Evolutionary conservation across 2,888 invertebrate genomes (phyloP), one percentile per base, ranked within the genome.

Genomic region (Drosophila buzzatii): DNA sequence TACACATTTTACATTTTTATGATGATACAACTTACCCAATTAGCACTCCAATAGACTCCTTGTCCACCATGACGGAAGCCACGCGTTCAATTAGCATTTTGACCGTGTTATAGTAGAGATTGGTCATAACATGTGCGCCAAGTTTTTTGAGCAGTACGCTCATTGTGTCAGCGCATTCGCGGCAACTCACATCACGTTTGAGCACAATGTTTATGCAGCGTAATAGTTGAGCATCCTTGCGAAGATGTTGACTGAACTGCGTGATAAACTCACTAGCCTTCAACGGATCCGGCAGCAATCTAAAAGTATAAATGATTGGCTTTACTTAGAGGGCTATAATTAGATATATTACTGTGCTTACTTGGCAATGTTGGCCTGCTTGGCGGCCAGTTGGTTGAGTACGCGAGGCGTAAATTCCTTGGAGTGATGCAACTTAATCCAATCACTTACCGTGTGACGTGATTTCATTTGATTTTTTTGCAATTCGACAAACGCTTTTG

Each of bases 21-120:
- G 18, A 31, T 44, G 6, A 12, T 2, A 3, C 2, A n/a, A 58
- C 94, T 76, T 94, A 95, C 62, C 94, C 93, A 14, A 96, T 94
- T 27, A 96, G 93, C 90, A 97, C 95, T 74, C 96, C 95, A 82
- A 99, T 95, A 0, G 98, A 97, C 75, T 97, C 96, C 86, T 96
- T 96, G 92, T 99, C 99, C 14, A 99, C 97, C 97, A 99, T 98
- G 7, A 99, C 98, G 0, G 98, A 98, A 75, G 98, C 98, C 16
- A 98, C 97, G 68, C 99, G 95, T 93, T 99, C 99, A 66, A 99
- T 93, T 53, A 99, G 93, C 96, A 98, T 98, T 94, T 99, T 99
- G 45, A 99, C 97, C 1, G 98, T 98, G 92, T 98, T 98, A 94
- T 99, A 99, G 93, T 99, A 98, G 41, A 98, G 94, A 93, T 99